Evolutionary conservation across 2,797 vertebrate species (phyloP).

Genomic region (Acanthurus tractus): DNA sequence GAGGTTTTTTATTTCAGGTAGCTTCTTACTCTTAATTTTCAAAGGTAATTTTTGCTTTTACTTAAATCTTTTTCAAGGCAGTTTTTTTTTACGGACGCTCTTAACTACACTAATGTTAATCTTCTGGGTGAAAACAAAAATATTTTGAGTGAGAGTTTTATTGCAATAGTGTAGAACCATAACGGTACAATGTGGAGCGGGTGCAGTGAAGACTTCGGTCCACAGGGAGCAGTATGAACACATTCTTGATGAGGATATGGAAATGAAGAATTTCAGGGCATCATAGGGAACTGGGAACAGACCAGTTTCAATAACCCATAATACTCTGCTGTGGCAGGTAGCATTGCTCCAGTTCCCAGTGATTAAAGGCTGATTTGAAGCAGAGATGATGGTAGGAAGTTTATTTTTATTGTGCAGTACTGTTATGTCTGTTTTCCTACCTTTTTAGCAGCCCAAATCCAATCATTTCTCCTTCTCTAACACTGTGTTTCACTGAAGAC

Average conservation of each 20-base stretch:
- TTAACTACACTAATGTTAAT: no score
- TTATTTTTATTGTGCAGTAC: background rate
- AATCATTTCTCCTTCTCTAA: background rate
- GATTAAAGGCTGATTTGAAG: slow-evolving; percentile 30
- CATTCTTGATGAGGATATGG: background rate
- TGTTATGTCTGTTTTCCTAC: background rate
- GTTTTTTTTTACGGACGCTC: no score
- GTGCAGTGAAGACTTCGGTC: slow-evolving; percentile 6
- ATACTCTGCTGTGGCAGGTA: slow-evolving; percentile 8
- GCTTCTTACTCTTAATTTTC: no score
- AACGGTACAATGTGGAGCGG: no score
- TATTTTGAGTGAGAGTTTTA: no score
- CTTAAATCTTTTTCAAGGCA: no score
- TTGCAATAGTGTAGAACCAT: no score
- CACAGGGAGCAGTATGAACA: slow-evolving; percentile 2
- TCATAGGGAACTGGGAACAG: slow-evolving; percentile 11
- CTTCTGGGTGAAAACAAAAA: no score
- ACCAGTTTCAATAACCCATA: slow-evolving; percentile 5
- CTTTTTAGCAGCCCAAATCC: background rate
- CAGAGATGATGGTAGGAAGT: background rate
- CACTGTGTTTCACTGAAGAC: background rate
- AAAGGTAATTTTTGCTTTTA: no score
- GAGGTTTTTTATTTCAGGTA: no score
- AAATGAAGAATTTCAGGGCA: slow-evolving; percentile 10
- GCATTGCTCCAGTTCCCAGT: slow-evolving; percentile 10